Evolutionary conservation across 1,140 invertebrate genomes (phyloP).

Genomic region (Trichogramma pretiosum): DNA sequence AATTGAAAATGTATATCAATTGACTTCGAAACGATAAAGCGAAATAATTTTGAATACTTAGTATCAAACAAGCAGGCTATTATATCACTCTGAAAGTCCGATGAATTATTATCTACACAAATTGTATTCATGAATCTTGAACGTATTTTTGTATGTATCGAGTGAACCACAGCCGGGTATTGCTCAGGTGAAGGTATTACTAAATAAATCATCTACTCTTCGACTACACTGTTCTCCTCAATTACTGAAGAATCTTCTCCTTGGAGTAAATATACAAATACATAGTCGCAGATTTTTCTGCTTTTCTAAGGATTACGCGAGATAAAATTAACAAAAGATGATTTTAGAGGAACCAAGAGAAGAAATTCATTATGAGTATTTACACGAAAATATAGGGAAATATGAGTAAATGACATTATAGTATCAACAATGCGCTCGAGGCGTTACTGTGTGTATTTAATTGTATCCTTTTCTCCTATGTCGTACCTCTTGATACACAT

Average conservation of each 20-base stretch:
- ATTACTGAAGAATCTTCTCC: no score
- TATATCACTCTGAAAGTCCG: background rate
- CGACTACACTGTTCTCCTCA: no score
- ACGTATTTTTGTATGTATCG: background rate
- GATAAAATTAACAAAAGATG: conserved; percentile 18
- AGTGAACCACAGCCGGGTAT: background rate
- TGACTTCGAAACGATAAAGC: no score
- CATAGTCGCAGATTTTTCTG: background rate
- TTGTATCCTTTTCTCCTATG: background rate
- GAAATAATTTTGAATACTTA: no score
- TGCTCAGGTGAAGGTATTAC: no score
- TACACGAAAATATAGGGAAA: conserved; percentile 8
- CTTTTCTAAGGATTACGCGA: conserved; percentile 7
- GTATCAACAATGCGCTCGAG: conserved; percentile 2
- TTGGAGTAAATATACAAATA: no score
- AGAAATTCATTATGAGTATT: conserved; percentile 11
- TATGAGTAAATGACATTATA: conserved; percentile 11
- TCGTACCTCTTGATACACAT: conserved; percentile 4
- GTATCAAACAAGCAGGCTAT: no score
- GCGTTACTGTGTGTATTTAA: conserved; percentile 6
- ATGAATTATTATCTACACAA: conserved; percentile 13
- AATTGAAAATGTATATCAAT: no score
- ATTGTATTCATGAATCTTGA: conserved; percentile 8
- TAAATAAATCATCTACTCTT: conserved; percentile 14
- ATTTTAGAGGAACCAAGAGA: conserved; percentile 8